Evolutionary conservation across 2,113 vertebrate species (phyloP).

Genomic region (Theropithecus gelada): DNA sequence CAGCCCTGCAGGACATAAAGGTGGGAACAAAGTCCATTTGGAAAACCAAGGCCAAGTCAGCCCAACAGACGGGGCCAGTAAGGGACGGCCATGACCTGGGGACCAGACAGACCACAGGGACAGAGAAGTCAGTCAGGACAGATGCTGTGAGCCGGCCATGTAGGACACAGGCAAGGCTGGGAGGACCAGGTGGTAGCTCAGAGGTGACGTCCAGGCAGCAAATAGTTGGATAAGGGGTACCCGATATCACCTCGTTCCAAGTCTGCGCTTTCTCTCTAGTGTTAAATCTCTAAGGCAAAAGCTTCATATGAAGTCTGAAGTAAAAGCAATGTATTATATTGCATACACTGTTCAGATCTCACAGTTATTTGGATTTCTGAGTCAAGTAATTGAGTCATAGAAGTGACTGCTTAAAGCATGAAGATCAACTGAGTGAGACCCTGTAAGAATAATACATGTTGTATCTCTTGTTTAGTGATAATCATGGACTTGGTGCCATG

Average conservation of each 20-base stretch:
- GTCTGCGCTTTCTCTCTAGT: not conserved
- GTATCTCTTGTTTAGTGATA: slow-evolving; percentile 4
- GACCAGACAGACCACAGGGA: not conserved
- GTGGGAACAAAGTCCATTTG: slow-evolving; percentile 73
- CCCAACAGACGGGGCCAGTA: not conserved
- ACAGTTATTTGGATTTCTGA: too few relatives aligned
- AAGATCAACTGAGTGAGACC: not conserved
- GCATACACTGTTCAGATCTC: too few relatives aligned
- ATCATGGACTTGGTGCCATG: not conserved
- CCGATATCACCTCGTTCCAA: not conserved
- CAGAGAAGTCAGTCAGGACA: not conserved
- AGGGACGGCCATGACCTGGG: not conserved
- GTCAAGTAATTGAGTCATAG: too few relatives aligned
- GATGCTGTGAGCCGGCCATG: not conserved
- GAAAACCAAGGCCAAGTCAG: not conserved
- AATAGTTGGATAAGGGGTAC: not conserved
- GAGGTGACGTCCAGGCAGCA: not conserved
- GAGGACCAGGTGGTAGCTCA: not conserved
- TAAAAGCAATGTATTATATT: not conserved
- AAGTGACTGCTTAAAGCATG: too few relatives aligned
- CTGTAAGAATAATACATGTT: not conserved
- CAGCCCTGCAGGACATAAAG: slow-evolving; percentile 81
- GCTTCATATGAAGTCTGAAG: not conserved
- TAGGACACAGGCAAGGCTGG: not conserved
- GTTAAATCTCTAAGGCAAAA: not conserved